phyloP scores from a whole-genome alignment of 2,113 vertebrate genomes.

The Halcyon senegalensis region DNA sequence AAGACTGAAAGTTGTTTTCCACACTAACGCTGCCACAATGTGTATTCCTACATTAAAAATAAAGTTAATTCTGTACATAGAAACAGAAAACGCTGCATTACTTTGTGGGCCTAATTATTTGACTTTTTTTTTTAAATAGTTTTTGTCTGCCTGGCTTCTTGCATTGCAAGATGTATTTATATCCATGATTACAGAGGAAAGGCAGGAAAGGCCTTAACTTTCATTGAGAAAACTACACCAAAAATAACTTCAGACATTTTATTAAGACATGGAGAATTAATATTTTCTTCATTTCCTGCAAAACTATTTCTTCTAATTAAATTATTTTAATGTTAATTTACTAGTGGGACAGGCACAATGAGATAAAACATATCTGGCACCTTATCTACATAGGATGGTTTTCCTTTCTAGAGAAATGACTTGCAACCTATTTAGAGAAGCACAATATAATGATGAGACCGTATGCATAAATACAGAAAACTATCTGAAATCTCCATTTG shows the following conservation, averaged over 20 bases:
- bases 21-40: background rate
- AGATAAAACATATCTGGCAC: background rate
- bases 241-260: background rate
- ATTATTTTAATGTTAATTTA: background rate
- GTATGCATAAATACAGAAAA: background rate
- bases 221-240: background rate
- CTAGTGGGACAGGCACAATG: background rate
- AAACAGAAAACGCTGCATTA: background rate
- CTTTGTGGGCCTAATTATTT: background rate
- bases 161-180: background rate
- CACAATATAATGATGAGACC: background rate
- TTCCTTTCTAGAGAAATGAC: background rate
- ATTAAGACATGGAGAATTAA: background rate
- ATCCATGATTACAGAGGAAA: background rate
- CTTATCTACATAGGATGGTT: background rate
- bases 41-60: background rate
- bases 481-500: background rate
- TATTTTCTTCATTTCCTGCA: background rate
- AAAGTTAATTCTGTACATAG: background rate
- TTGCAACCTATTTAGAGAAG: background rate
- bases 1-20: constrained; percentile 54
- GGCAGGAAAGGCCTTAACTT: background rate
- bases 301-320: background rate
- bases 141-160: background rate
- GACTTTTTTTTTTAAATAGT: background rate